Percentiles rank a stretch among this genome's conserved stretches.
Conservation (phyloP, 2,797 vertebrate species). For the Cephalopachus bancanus region DNA sequence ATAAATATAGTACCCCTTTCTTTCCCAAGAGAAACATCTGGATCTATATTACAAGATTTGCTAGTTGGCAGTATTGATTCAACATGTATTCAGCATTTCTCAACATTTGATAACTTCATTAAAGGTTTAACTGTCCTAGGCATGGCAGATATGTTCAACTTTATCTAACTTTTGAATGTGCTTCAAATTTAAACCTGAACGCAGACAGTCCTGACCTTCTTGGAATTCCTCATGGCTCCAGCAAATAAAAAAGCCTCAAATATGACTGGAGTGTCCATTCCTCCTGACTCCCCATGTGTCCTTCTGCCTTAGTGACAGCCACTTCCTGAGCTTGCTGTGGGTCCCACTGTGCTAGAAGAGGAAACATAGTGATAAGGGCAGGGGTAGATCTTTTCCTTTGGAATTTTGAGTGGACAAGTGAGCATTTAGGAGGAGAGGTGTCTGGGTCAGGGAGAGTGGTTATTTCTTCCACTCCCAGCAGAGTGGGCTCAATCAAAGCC, state of each 20-base stretch:
- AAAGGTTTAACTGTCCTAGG: not conserved
- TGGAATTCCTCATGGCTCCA: not conserved
- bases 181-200: conserved; percentile 19
- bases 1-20: not conserved
- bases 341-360: not conserved
- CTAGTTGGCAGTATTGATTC: not conserved
- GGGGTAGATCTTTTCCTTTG: not conserved
- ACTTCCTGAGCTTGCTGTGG: not conserved
- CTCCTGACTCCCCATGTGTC: not conserved
- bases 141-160: no score
- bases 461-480: not conserved
- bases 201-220: not conserved
- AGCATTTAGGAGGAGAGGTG: not conserved
- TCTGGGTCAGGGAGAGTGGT: not conserved
- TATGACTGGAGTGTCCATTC: no score
- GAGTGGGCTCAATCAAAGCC: not conserved
- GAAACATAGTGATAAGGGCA: not conserved
- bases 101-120: not conserved
- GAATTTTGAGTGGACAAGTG: not conserved
- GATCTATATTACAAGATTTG: not conserved
- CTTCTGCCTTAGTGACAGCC: not conserved
- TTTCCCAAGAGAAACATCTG: not conserved
- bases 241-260: no score
- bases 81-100: not conserved
- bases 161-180: not conserved